Conservation (phyloP, 2,888 invertebrate species). For the Cantharis flavilabris region DNA sequence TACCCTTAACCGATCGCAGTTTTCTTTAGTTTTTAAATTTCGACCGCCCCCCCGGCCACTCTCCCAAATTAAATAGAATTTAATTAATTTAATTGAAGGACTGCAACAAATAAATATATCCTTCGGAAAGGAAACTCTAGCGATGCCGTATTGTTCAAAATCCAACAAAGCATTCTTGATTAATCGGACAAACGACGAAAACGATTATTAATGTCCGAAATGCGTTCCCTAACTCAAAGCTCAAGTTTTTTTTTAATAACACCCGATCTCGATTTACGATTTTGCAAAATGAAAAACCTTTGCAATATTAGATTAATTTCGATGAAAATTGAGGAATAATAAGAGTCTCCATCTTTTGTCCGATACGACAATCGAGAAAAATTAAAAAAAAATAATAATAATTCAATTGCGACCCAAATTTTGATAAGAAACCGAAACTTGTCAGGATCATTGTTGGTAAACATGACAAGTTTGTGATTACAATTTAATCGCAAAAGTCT, state of each 20-base stretch:
- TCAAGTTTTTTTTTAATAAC: background rate
- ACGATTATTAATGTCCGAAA: background rate
- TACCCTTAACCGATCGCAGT: too few relatives aligned
- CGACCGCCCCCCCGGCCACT: background rate
- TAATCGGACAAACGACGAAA: background rate
- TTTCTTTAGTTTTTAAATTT: background rate
- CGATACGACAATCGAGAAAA: background rate
- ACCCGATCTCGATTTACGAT: background rate
- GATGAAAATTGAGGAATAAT: background rate
- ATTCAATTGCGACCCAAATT: background rate
- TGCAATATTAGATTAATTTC: background rate
- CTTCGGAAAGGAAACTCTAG: background rate
- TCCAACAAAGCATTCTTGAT: background rate
- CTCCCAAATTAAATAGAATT: background rate
- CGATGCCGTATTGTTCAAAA: background rate
- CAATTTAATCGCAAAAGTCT: background rate
- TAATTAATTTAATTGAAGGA: background rate
- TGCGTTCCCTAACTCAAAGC: background rate
- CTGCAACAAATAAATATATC: background rate
- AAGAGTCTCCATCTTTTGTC: background rate
- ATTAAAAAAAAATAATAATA: background rate
- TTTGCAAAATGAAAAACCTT: background rate
- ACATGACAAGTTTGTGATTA: background rate
- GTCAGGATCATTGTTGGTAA: background rate
- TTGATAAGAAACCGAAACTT: background rate